Percentiles rank a stretch among this genome's conserved stretches.
Evolutionary conservation across 37 sponge, comb jelly and placozoan genomes (phyloP).

Genomic region (Petrosia ficiformis): DNA sequence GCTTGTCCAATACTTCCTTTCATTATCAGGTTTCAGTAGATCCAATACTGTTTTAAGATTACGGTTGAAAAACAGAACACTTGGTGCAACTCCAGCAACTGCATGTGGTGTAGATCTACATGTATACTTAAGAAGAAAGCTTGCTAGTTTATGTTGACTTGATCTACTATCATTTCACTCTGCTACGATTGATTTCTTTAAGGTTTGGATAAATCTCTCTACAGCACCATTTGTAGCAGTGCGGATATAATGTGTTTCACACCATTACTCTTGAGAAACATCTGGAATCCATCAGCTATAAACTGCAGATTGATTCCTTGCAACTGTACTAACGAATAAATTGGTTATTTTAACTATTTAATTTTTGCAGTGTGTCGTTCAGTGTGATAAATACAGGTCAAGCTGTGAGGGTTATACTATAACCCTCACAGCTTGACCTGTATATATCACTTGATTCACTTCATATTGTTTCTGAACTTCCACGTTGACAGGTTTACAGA

Average conservation of each 20-base stretch:
- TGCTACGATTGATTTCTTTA: conserved; percentile 19
- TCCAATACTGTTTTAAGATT: conserved; percentile 22
- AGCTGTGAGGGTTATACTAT: too few species aligned
- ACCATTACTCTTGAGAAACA: conserved; percentile 39
- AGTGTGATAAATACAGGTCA: too few species aligned
- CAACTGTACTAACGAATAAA: too few species aligned
- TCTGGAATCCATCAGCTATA: conserved; percentile 29
- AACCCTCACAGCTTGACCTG: too few species aligned
- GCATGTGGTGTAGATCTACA: conserved; percentile 38
- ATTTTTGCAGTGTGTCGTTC: too few species aligned
- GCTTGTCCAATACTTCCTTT: conserved; percentile 2
- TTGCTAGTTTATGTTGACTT: not conserved
- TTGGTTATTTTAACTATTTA: too few species aligned
- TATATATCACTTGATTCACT: too few species aligned
- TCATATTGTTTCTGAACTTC: too few species aligned
- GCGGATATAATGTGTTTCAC: conserved; percentile 35
- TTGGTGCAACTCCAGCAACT: conserved; percentile 32
- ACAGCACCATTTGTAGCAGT: conserved; percentile 33
- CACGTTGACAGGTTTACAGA: too few species aligned
- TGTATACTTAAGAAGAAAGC: conserved; percentile 35
- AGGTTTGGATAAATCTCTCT: conserved; percentile 39
- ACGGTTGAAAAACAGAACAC: conserved; percentile 16
- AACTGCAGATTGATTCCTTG: too few species aligned
- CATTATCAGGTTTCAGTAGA: conserved; percentile 22
- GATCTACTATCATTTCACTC: conserved; percentile 14